phyloP scores from a whole-genome alignment of 2,113 vertebrate species.

The Dasypus novemcinctus region DNA sequence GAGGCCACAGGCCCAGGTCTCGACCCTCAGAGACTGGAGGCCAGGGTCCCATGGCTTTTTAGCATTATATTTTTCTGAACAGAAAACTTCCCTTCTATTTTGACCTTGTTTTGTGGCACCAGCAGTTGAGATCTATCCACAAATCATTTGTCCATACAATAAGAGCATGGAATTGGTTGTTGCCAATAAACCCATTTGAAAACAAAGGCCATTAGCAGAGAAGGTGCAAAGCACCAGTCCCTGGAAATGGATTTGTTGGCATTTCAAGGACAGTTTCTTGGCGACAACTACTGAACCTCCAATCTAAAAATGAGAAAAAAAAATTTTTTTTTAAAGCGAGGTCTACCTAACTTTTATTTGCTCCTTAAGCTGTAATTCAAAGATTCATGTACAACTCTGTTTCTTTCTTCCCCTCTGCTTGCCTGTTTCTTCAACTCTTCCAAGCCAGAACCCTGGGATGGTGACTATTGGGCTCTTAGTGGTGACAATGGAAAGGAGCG shows the following conservation, averaged over 20 bases:
- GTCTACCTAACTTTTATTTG: not conserved
- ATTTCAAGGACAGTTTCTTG: slow-evolving; percentile 12
- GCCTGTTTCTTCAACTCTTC: too few relatives aligned
- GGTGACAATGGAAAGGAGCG: not conserved
- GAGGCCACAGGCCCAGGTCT: not conserved
- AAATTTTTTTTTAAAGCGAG: not conserved
- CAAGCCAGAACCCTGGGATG: not conserved
- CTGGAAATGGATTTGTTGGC: not conserved
- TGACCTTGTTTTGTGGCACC: not conserved
- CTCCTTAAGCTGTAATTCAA: not conserved
- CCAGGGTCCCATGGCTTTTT: not conserved
- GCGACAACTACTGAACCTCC: not conserved
- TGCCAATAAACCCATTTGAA: not conserved
- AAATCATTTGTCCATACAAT: not conserved
- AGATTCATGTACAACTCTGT: not conserved
- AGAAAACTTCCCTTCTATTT: not conserved
- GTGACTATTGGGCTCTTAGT: not conserved
- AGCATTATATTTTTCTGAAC: not conserved
- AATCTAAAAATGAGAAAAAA: not conserved
- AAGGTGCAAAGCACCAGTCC: not conserved
- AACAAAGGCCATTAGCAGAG: not conserved
- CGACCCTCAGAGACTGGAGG: not conserved
- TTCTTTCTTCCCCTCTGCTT: not conserved
- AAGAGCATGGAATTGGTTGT: not conserved
- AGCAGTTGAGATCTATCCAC: not conserved